Conservation (phyloP, 2,888 invertebrate genomes). For the Drosophila setosimentum region DNA sequence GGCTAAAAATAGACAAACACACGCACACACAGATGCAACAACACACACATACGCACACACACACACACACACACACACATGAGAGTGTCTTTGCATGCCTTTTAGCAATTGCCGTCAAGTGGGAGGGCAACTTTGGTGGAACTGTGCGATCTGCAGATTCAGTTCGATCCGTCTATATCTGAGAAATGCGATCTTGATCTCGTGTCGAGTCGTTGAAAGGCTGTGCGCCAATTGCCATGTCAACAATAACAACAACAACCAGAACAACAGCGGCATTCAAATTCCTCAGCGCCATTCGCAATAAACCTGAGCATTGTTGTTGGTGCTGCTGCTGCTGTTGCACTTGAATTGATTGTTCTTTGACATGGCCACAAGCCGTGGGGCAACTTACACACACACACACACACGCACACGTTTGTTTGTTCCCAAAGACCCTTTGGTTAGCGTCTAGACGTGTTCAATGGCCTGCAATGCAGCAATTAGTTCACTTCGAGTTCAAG, state of each 20-base stretch:
- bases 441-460: constrained; percentile 46
- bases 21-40: neutral
- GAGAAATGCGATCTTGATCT: constrained; percentile 61
- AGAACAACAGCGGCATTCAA: constrained; percentile 32
- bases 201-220: constrained; percentile 60
- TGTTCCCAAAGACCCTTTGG: constrained; percentile 21
- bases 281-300: constrained; percentile 30
- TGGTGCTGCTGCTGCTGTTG: constrained; percentile 21
- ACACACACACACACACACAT: neutral
- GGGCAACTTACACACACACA: constrained; percentile 28
- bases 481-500: constrained; percentile 37
- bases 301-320: constrained; percentile 32
- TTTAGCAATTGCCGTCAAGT: constrained; percentile 12
- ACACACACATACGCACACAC: neutral
- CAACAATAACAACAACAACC: constrained; percentile 6
- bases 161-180: constrained; percentile 37
- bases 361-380: constrained; percentile 63
- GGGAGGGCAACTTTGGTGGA: constrained; percentile 27
- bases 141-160: constrained; percentile 36
- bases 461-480: constrained; percentile 37
- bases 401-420: neutral
- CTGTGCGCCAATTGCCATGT: constrained; percentile 38
- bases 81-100: constrained; percentile 2
- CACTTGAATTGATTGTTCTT: constrained; percentile 66
- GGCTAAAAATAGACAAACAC: constrained; percentile 39